Evolutionary conservation across 2,797 vertebrate genomes (phyloP), one percentile per base, ranked within the genome.

Genomic region (Miichthys miiuy): DNA sequence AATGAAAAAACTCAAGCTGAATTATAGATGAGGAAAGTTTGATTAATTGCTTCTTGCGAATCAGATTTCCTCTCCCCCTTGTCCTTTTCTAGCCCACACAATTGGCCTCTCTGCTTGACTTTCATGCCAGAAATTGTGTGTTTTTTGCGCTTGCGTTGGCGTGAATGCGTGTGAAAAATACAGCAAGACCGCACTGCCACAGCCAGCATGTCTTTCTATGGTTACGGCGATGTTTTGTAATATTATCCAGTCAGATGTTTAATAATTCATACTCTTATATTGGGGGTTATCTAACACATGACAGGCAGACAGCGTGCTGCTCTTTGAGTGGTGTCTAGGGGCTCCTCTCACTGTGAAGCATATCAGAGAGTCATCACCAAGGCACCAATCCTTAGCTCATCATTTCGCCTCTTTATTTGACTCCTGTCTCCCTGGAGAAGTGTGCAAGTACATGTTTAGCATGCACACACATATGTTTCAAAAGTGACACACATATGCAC

Each of bases 1-100:
- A 94, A 92, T 91, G 87, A 93, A 95, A 87, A 82, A 92, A 92
- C 86, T 93, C 86, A 73, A 87, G 76, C 83, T 87, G 88, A 93
- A 94, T 91, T 90, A 88, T 89, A 90, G 76, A 92, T 87, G 82
- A 67, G 81, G 60, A 75, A 77, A 65, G 74, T 90, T 90, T 92
- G 89, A 94, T 94, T 89, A 91, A 91, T 93, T 89, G 81, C 88
- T 62, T 64, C 77, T 75, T 56, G 56, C 8, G 79, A 77, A 68
- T 79, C 23, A 12, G 65, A 84, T 65, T 82, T 72, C 55, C 77
- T 78, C 55, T 62, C 34, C 41, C 34, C 7, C 70, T 23, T 69
- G 34, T 38, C 34, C 14, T 74, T 79, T 77, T 46, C 30, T 18
- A 72, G 56, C 87, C 79, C 72, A 81, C 76, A 74, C 50, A 60